Conservation (phyloP, 2,113 vertebrate species). For the Scophthalmus maximus region DNA sequence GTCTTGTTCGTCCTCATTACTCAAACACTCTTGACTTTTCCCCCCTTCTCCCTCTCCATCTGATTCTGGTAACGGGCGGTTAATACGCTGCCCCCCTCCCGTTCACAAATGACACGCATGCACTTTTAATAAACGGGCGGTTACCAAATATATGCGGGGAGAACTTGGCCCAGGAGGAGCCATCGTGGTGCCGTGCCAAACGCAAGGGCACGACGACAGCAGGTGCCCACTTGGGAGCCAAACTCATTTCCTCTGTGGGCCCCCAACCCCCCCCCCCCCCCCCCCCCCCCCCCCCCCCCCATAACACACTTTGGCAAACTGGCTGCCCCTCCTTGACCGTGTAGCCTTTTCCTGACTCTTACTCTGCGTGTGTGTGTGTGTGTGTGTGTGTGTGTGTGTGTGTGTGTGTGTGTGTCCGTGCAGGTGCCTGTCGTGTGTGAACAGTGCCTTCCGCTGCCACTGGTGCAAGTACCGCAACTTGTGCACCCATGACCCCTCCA, state of each 20-base stretch:
- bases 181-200: conserved; percentile 58
- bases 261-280: conserved; percentile 40
- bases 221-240: conserved; percentile 67
- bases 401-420: conserved; percentile 45
- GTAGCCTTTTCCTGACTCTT: conserved; percentile 11
- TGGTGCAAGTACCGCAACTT: conserved; percentile 99
- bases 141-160: conserved; percentile 50
- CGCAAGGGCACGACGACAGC: conserved; percentile 70
- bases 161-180: conserved; percentile 36
- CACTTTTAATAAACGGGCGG: conserved; percentile 34
- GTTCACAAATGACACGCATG: conserved; percentile 14
- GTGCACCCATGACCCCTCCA: conserved; percentile 97
- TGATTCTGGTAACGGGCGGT: conserved; percentile 5
- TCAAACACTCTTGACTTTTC: conserved; percentile 23
- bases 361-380: conserved; percentile 19
- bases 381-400: conserved; percentile 48
- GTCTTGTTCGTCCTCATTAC: conserved; percentile 64
- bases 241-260: conserved; percentile 71
- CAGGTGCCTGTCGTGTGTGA: conserved; percentile 98
- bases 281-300: conserved; percentile 22
- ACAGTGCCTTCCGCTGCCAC: conserved; percentile 97
- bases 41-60: conserved; percentile 17
- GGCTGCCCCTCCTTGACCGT: conserved; percentile 27
- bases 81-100: conserved; percentile 1
- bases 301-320: no score